Conservation (phyloP, 2,888 invertebrate genomes). For the Amblyjoppa proteus region DNA sequence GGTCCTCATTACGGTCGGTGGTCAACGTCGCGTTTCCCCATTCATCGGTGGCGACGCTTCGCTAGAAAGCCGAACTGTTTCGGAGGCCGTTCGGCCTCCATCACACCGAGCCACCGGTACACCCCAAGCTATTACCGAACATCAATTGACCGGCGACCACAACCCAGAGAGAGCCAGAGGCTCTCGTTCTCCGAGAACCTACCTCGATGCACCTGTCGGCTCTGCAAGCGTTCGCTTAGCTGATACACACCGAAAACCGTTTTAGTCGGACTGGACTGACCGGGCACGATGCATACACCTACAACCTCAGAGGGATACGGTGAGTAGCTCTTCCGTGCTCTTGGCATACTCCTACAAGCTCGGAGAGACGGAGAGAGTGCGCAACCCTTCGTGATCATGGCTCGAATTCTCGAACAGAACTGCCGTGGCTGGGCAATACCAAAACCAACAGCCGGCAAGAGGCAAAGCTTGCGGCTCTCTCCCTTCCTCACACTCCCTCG, state of each 20-base stretch:
- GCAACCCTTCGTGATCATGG: neutral
- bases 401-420: constrained; percentile 6
- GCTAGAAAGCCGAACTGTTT: constrained; percentile 21
- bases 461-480: constrained; percentile 51
- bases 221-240: neutral
- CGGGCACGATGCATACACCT: neutral
- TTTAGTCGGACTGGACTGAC: constrained; percentile 20
- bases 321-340: constrained; percentile 2
- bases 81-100: constrained; percentile 39
- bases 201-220: neutral
- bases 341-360: neutral
- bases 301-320: neutral
- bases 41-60: constrained; percentile 58
- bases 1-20: constrained; percentile 61
- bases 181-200: constrained; percentile 22
- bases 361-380: constrained; percentile 11
- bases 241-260: constrained; percentile 23
- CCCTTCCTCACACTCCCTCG: constrained; percentile 9
- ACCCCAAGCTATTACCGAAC: constrained; percentile 65
- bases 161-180: constrained; percentile 30
- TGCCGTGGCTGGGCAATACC: neutral
- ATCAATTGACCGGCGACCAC: constrained; percentile 67
- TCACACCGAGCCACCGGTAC: constrained; percentile 48
- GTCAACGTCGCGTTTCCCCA: constrained; percentile 52
- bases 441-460: constrained; percentile 22